These are phyloP conservation scores for Alces alces DNA, from an alignment of 2,113 vertebrate genomes.

Conservation along the genomic window DNA sequence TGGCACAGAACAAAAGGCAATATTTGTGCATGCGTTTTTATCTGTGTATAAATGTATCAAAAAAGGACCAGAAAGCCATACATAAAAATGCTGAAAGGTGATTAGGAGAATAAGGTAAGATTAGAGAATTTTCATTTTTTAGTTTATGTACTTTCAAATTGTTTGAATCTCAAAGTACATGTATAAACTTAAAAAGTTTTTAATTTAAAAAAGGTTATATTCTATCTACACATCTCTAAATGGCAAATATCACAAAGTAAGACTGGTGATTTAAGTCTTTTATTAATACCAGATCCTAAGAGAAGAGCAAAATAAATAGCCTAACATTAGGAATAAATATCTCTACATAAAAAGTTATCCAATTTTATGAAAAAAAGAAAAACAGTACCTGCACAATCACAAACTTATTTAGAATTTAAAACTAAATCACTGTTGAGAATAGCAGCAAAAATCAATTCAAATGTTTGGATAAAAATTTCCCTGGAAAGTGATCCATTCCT, in stretches of 20 bases:
- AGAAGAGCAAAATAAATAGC: slow-evolving; percentile 5
- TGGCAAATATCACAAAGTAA: slow-evolving; percentile 7
- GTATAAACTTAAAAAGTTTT: background rate
- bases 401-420: slow-evolving; percentile 45
- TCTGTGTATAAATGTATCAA: background rate
- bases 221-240: background rate
- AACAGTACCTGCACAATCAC: slow-evolving; percentile 29
- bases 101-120: background rate
- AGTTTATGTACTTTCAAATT: background rate
- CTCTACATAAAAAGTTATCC: background rate
- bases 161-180: background rate
- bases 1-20: background rate
- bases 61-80: background rate
- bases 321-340: slow-evolving; percentile 34
- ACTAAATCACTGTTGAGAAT: slow-evolving; percentile 5
- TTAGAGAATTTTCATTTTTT: slow-evolving; percentile 17
- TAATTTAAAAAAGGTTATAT: background rate
- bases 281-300: slow-evolving; percentile 15
- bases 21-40: background rate
- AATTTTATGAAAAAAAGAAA: slow-evolving; percentile 22
- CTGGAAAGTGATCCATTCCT: slow-evolving; percentile 56
- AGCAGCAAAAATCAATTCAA: slow-evolving; percentile 56
- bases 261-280: background rate
- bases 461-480: slow-evolving; percentile 58
- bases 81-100: background rate